phyloP scores from a whole-genome alignment of 2,888 invertebrate species.

The Anodontia alba region DNA sequence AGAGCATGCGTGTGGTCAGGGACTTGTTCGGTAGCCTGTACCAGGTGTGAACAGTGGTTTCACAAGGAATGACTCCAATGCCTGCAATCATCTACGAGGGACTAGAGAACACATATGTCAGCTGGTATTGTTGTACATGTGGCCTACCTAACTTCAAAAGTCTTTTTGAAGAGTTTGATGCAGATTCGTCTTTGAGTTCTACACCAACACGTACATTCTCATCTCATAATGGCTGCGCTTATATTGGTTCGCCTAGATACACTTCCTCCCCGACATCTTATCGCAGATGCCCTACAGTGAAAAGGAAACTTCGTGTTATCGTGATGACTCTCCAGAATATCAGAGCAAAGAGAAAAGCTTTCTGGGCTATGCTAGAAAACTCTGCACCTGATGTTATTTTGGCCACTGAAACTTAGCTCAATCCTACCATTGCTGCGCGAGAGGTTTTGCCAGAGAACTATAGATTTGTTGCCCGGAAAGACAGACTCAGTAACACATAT shows the following conservation, averaged over 20 bases:
- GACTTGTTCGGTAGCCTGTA: too few relatives aligned
- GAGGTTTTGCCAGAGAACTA: constrained; percentile 27
- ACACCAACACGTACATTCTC: constrained; percentile 26
- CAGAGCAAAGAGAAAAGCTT: constrained; percentile 44
- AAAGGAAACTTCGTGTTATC: constrained; percentile 33
- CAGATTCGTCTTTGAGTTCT: not conserved
- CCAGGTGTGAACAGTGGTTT: too few relatives aligned
- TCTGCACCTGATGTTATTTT: constrained; percentile 27
- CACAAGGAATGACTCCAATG: too few relatives aligned
- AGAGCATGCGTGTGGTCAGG: too few relatives aligned
- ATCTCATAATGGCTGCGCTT: not conserved
- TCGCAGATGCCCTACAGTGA: constrained; percentile 2
- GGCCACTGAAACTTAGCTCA: constrained; percentile 8
- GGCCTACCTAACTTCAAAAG: constrained; percentile 39
- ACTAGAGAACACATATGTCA: too few relatives aligned
- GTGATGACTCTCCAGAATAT: constrained; percentile 39
- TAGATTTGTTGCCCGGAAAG: constrained; percentile 26
- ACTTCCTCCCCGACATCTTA: constrained; percentile 30
- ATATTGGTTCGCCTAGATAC: constrained; percentile 23
- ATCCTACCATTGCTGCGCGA: constrained; percentile 22
- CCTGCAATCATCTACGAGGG: too few relatives aligned
- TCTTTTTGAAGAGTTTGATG: constrained; percentile 39
- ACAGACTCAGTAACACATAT: constrained; percentile 15
- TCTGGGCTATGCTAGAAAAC: constrained; percentile 42
- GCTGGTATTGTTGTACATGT: constrained; percentile 37